Evolutionary conservation across 1,140 invertebrate species (phyloP), one percentile per base, ranked within the genome.

Genomic region (Camponotus floridanus): DNA sequence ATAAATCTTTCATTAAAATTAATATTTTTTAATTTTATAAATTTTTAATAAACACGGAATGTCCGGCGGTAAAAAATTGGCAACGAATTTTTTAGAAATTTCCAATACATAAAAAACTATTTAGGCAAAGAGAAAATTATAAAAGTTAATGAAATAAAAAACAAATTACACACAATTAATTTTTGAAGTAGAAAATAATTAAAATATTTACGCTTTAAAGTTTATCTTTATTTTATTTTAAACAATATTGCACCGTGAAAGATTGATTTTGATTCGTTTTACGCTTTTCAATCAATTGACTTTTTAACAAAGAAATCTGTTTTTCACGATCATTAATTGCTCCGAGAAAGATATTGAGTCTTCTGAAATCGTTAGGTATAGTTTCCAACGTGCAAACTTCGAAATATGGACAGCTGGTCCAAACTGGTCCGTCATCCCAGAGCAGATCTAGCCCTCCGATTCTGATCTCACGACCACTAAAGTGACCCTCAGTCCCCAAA

Each of bases 381-480:
- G 84, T 42, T 18, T 87, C 71, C 11, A 45, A 3, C 9, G 80
- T 62, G 48, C 65, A 76, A 70, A 88, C 62, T 0, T 57, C 33
- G n/a, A 78, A 67, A 26, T 89, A 86, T 3, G 74, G 81, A 26
- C 70, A 85, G 73, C n/a, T 85, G 55, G 61, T 92, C 91, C 91
- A 93, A 0, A 96, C 95, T 9, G 96, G 95, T 3, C 95, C 96
- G 90, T 96, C 96, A 90, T 96, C 93, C 96, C 96, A 97, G 8
- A 97, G 92, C 15, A 96, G 90, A 93, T 97, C 96, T 92, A 96
- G 96, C 1, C 96, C 96, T 45, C 96, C 96, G 36, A 96, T 94
- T 71, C 96, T 91, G 68, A 94, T 95, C 89, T 96, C 96, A 57
- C 93, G 94, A 11, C 96, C 96, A 3, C 93, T 95, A 55, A 96